Conservation (phyloP, 2,113 vertebrate species). For the Lepisosteus oculatus region DNA sequence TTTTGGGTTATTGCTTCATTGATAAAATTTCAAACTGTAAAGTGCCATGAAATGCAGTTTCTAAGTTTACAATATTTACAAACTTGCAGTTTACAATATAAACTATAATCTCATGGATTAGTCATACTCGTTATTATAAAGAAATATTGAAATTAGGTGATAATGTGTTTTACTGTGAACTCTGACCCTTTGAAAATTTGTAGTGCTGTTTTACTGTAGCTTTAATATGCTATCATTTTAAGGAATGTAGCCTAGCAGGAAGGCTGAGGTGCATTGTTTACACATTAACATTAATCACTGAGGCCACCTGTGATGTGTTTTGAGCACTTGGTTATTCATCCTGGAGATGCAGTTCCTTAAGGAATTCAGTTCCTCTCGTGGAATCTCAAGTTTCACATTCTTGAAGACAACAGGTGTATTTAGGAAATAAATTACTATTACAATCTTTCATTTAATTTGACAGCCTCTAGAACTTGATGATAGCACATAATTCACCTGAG, state of each 20-base stretch:
- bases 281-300: conserved; percentile 1
- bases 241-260: conserved; percentile 12
- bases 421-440: conserved; percentile 38
- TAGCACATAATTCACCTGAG: conserved; percentile 35
- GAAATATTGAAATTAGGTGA: too few species aligned
- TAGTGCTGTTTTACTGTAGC: conserved; percentile 18
- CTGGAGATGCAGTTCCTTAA: conserved; percentile 20
- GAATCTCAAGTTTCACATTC: conserved; percentile 37
- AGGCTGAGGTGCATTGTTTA: conserved; percentile 20
- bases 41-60: too few species aligned
- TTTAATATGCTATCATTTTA: background rate
- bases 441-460: conserved; percentile 59
- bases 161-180: background rate
- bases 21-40: too few species aligned
- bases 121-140: too few species aligned
- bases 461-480: conserved; percentile 17
- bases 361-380: conserved; percentile 23
- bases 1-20: too few species aligned
- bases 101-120: too few species aligned
- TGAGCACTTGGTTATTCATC: conserved; percentile 21
- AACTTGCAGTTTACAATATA: too few species aligned
- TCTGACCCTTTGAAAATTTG: background rate
- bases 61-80: too few species aligned
- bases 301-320: conserved; percentile 27
- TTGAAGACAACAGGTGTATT: conserved; percentile 18